A percentile compares a stretch with the other conserved stretches of the same genome.
phyloP scores from a whole-genome alignment of 2,797 vertebrate species.

The Calcarius lapponicus region DNA sequence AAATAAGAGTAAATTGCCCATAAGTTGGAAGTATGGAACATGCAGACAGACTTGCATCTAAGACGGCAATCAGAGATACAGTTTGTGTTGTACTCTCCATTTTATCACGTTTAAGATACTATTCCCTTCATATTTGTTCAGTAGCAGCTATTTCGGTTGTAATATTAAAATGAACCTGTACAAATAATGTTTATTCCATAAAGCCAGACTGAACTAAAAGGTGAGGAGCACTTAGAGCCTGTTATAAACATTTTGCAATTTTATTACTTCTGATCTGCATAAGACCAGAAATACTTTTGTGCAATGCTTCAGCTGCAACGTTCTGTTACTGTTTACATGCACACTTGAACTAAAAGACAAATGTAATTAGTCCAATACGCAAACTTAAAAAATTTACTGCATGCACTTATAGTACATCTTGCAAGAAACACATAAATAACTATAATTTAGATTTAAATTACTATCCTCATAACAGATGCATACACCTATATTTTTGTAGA shows the following conservation, averaged over 20 bases:
- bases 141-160: background rate
- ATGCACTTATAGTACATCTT: background rate
- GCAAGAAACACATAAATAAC: constrained; percentile 12
- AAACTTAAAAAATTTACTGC: background rate
- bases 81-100: background rate
- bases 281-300: background rate
- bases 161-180: background rate
- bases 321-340: background rate
- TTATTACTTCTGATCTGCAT: background rate
- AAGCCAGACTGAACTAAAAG: background rate
- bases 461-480: background rate
- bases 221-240: background rate
- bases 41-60: fast-evolving
- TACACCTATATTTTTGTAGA: background rate
- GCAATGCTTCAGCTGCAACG: background rate
- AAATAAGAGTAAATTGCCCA: background rate
- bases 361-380: background rate
- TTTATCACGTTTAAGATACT: background rate
- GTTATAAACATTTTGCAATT: background rate
- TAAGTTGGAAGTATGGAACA: background rate
- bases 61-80: background rate
- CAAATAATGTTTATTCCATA: background rate
- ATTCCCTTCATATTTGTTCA: background rate
- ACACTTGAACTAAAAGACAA: background rate
- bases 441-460: background rate